Conservation (phyloP, 2,113 vertebrate species). For the Odocoileus hemionus region DNA sequence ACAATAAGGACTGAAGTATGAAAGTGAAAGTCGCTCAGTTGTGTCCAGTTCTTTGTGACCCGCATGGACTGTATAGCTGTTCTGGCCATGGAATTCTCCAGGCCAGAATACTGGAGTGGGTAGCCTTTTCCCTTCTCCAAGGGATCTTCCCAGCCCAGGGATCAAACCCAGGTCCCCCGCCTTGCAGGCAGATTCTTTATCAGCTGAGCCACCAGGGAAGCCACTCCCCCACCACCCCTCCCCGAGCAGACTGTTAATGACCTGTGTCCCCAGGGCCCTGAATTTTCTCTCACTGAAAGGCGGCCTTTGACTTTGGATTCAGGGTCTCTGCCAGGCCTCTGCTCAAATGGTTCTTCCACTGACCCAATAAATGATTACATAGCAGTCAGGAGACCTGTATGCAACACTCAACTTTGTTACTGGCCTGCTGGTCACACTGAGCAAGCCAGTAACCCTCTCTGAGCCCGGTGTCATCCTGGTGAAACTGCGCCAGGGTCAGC, state of each 20-base stretch:
- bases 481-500: not conserved
- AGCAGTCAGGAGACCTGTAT: not conserved
- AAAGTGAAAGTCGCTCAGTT: not conserved
- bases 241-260: not conserved
- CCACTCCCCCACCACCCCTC: not conserved
- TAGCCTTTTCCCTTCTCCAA: not conserved
- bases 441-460: not conserved
- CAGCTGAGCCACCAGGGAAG: not conserved
- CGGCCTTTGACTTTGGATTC: not conserved
- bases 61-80: not conserved
- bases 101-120: not conserved
- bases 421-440: not conserved
- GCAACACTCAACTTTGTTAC: not conserved
- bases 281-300: rapidly evolving
- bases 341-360: not conserved
- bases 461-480: not conserved
- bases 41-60: not conserved
- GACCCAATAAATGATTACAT: not conserved
- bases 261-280: not conserved
- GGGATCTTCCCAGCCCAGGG: not conserved
- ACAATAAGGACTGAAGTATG: not conserved
- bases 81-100: not conserved
- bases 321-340: not conserved
- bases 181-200: not conserved
- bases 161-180: not conserved